A percentile compares a stretch with the other conserved stretches of the same genome.
Conservation (phyloP, 2,888 invertebrate genomes). For the Ophion slaviceki region DNA sequence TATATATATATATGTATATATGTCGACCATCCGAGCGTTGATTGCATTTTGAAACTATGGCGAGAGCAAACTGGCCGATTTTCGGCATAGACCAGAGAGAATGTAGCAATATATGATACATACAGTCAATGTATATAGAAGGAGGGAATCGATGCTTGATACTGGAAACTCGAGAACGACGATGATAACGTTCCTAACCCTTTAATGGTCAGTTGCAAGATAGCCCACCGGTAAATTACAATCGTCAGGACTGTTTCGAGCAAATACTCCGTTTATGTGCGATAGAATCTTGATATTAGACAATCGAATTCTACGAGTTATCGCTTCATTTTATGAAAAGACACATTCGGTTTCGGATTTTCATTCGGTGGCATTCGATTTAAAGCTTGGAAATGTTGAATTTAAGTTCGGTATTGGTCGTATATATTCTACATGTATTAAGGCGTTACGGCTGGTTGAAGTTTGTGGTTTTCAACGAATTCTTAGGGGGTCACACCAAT, state of each 20-base stretch:
- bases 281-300: too few relatives aligned
- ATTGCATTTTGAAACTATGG: constrained; percentile 51
- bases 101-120: constrained; percentile 37
- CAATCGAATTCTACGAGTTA: too few relatives aligned
- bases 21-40: constrained; percentile 38
- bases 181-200: constrained; percentile 50
- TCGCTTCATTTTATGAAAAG: too few relatives aligned
- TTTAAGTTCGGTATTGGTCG: too few relatives aligned
- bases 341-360: too few relatives aligned
- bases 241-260: not conserved
- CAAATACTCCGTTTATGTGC: not conserved
- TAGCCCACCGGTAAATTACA: constrained; percentile 5
- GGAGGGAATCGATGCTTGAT: constrained; percentile 36
- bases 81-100: constrained; percentile 36
- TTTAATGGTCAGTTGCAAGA: constrained; percentile 39
- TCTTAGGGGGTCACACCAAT: too few relatives aligned
- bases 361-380: too few relatives aligned
- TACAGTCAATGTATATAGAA: constrained; percentile 8
- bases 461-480: too few relatives aligned
- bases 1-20: constrained; percentile 12
- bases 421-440: too few relatives aligned
- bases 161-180: constrained; percentile 47
- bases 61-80: constrained; percentile 44
- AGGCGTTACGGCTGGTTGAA: too few relatives aligned
- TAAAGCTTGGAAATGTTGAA: too few relatives aligned